Evolutionary conservation across 2,888 invertebrate genomes (phyloP).

Genomic region (Sinelater perroti): DNA sequence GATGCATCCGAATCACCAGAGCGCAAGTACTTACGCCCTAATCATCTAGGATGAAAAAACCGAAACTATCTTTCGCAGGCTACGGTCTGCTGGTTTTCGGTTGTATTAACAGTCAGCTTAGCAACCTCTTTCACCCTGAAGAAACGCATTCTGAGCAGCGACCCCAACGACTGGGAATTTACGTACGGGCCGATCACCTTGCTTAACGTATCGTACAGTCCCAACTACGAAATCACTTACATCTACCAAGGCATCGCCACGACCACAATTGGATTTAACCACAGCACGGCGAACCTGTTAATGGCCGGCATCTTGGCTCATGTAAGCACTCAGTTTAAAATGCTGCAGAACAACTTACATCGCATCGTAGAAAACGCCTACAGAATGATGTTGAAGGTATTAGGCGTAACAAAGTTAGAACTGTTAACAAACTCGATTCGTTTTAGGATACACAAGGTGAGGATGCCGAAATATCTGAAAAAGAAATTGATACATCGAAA

Average conservation of each 20-base stretch:
- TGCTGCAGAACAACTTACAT: conserved; percentile 24
- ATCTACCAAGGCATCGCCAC: conserved; percentile 19
- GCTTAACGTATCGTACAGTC: conserved; percentile 23
- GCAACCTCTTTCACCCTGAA: conserved; percentile 10
- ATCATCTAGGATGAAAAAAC: too few relatives aligned
- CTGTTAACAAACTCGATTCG: neutral
- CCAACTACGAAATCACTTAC: conserved; percentile 25
- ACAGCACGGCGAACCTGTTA: conserved; percentile 16
- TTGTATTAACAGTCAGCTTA: conserved; percentile 4
- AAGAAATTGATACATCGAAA: conserved; percentile 16
- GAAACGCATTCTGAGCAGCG: conserved; percentile 18
- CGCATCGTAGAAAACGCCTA: conserved; percentile 22
- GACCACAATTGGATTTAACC: conserved; percentile 18
- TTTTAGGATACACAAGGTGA: neutral
- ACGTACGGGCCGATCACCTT: conserved; percentile 28
- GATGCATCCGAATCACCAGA: conserved; percentile 10
- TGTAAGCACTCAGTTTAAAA: conserved; percentile 22
- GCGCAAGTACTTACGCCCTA: too few relatives aligned
- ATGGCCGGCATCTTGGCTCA: conserved; percentile 27
- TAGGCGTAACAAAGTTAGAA: neutral
- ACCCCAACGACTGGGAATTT: conserved; percentile 31
- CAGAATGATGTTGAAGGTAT: conserved; percentile 14
- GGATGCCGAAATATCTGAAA: neutral
- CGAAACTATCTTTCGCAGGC: conserved; percentile 13
- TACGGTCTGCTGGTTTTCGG: conserved; percentile 5